phyloP scores from a whole-genome alignment of 1,140 invertebrate species.

The Euura lappo region DNA sequence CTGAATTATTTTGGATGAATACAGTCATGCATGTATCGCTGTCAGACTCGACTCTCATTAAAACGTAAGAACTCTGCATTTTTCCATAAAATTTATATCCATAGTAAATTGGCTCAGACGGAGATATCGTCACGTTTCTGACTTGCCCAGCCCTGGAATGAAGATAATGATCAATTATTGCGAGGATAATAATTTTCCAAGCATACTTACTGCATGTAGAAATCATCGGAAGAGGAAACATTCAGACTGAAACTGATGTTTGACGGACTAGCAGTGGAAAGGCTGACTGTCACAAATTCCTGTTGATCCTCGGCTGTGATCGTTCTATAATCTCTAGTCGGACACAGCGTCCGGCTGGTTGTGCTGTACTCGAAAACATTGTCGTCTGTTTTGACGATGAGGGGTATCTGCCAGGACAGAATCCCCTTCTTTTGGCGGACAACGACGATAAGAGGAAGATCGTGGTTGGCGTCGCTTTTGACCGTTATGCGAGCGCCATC shows the following conservation, averaged over 20 bases:
- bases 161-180: conserved; percentile 13
- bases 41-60: conserved; percentile 63
- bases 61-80: conserved; percentile 56
- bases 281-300: conserved; percentile 57
- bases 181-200: not conserved
- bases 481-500: conserved; percentile 56
- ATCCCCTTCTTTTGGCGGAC: conserved; percentile 62
- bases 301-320: conserved; percentile 26
- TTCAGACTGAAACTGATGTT: conserved; percentile 52
- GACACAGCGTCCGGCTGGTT: conserved; percentile 64
- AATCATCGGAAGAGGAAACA: conserved; percentile 51
- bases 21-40: conserved; percentile 66
- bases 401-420: conserved; percentile 67
- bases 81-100: conserved; percentile 60
- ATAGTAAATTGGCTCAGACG: conserved; percentile 65
- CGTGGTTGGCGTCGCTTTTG: conserved; percentile 47
- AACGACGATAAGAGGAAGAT: conserved; percentile 63
- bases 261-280: conserved; percentile 56
- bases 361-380: conserved; percentile 44
- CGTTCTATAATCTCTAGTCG: conserved; percentile 48
- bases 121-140: conserved; percentile 41
- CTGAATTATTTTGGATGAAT: conserved; percentile 68
- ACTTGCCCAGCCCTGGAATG: conserved; percentile 31
- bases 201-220: conserved; percentile 54
- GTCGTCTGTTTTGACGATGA: conserved; percentile 51